Evolutionary conservation across 1,140 invertebrate genomes (phyloP), one percentile per base, ranked within the genome.

Genomic region (Drosophila trapezifrons): DNA sequence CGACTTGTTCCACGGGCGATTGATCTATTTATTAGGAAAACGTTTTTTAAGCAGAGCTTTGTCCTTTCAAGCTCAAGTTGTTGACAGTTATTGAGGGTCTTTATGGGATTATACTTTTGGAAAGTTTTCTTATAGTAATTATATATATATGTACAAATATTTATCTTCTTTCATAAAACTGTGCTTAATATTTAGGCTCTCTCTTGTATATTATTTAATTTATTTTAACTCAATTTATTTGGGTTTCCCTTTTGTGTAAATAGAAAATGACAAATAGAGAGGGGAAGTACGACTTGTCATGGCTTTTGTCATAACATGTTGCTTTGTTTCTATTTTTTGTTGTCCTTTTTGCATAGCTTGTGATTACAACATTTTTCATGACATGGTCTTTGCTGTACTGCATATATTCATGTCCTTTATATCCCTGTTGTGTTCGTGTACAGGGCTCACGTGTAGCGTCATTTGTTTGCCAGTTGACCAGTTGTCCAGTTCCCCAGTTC

Each of bases 291-390:
- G 37, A 49, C 35, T 27, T 66, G 46, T 43, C 46, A 49, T 32
- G 29, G 43, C 35, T 46, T 22, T n/a, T 32, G 15, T 0, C 13
- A 32, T 22, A 45, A 43, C 46, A 71, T 72, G 32, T 42, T 71
- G 57, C 38, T 32, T 7, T 20, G 9, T 55, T 47, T 22, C 35
- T n/a, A 0, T 38, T 27, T 40, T 43, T 40, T 17, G 25, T 12
- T 40, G 49, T 52, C 51, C 51, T 47, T 56, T 56, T 80, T 67
- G 71, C 72, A 57, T 76, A 67, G 65, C 73, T 75, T 86, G 79
- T 78, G 82, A 78, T 77, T 78, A 78, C 77, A 77, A 78, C 77
- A 81, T 81, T 78, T 85, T 85, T 78, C 55, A 84, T 64, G 64
- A 35, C 64, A 17, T 67, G 65, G 72, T 58, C 75, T 79, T 76